A percentile compares a stretch with the other conserved stretches of the same genome.
phyloP scores from a whole-genome alignment of 2,113 vertebrate genomes.

The Argyrosomus japonicus region DNA sequence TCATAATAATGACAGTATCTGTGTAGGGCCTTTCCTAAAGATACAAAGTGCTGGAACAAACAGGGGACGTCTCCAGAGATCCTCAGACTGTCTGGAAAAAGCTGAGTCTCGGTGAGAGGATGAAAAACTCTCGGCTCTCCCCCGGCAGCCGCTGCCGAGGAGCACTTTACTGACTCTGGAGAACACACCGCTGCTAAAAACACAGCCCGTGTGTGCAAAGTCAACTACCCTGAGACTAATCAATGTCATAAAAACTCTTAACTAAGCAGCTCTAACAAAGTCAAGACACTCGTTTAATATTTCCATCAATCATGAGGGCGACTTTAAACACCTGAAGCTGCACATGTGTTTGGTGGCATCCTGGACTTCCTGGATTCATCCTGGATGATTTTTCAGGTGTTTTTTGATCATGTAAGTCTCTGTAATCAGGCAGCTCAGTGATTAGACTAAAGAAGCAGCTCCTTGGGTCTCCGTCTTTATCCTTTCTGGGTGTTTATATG shows the following conservation, averaged over 20 bases:
- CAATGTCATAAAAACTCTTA: conserved; percentile 10
- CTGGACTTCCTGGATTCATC: not conserved
- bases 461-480: not conserved
- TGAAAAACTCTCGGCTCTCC: not conserved
- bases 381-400: not conserved
- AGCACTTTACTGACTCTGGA: not conserved
- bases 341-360: not conserved
- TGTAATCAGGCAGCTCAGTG: not conserved
- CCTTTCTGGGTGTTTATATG: not conserved
- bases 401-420: not conserved
- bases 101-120: not conserved
- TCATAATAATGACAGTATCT: conserved; percentile 16
- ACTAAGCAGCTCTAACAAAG: conserved; percentile 3
- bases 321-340: not conserved
- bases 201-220: conserved; percentile 6
- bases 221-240: not conserved
- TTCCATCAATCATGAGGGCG: not conserved
- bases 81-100: not conserved
- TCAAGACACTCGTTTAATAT: not conserved
- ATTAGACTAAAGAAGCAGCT: not conserved
- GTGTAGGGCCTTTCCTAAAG: conserved; percentile 6
- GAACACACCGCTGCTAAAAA: not conserved
- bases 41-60: conserved; percentile 18
- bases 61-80: conserved; percentile 31
- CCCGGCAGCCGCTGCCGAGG: not conserved